Conservation (phyloP, 2,888 invertebrate genomes). For the Heteromyza rotundicornis region DNA sequence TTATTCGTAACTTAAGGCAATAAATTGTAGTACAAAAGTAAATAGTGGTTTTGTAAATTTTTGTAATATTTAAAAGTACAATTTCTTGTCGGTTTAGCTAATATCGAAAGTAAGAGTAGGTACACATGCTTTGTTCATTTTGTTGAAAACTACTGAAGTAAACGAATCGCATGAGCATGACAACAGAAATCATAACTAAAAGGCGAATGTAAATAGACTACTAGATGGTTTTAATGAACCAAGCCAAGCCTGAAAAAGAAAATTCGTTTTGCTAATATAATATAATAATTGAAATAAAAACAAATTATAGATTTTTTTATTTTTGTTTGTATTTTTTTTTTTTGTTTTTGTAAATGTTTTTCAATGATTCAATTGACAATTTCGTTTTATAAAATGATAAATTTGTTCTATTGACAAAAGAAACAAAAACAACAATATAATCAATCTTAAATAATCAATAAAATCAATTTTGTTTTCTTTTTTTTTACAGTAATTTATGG, state of each 20-base stretch:
- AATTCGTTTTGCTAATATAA: constrained; percentile 9
- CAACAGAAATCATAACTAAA: neutral
- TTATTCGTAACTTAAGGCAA: neutral
- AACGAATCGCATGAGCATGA: neutral
- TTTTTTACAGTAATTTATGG: constrained; percentile 8
- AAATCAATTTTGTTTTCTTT: constrained; percentile 2
- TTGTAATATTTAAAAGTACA: neutral
- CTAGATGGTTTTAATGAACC: constrained; percentile 6
- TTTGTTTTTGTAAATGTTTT: constrained; percentile 8
- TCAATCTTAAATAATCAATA: neutral
- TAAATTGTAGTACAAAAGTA: neutral
- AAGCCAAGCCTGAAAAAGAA: constrained; percentile 17
- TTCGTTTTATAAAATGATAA: neutral
- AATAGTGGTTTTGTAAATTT: neutral
- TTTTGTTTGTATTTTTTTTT: constrained; percentile 15
- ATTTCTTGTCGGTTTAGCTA: constrained; percentile 6
- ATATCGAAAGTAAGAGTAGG: neutral
- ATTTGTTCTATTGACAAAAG: constrained; percentile 1
- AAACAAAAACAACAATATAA: constrained; percentile 5
- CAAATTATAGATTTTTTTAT: neutral
- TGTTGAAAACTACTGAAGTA: neutral
- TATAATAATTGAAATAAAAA: constrained; percentile 14
- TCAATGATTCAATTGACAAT: constrained; percentile 11
- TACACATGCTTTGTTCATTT: neutral
- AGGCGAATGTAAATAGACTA: neutral